Evolutionary conservation across 2,888 invertebrate species (phyloP).

Genomic region (Taenaris catops): DNA sequence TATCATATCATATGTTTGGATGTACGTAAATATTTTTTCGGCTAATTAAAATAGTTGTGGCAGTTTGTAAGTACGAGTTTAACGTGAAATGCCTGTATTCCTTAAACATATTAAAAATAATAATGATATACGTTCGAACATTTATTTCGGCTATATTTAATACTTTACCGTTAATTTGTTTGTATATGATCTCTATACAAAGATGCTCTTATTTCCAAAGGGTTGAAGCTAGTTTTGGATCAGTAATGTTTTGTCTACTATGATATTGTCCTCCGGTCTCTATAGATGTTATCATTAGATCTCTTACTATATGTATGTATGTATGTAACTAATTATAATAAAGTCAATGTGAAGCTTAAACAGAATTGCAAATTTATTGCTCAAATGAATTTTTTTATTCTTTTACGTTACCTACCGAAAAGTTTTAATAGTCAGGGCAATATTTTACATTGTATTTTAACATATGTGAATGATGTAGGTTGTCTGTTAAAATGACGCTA

Average conservation of each 20-base stretch:
- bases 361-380: slow-evolving; percentile 41
- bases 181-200: too few relatives aligned
- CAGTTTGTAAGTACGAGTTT: slow-evolving; percentile 15
- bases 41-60: slow-evolving; percentile 32
- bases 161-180: slow-evolving; percentile 11
- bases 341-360: slow-evolving; percentile 22
- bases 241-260: slow-evolving; percentile 8
- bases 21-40: slow-evolving; percentile 29
- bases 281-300: slow-evolving; percentile 24
- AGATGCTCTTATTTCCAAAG: too few relatives aligned
- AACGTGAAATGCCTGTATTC: slow-evolving; percentile 4
- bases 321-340: slow-evolving; percentile 24
- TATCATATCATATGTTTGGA: slow-evolving; percentile 49
- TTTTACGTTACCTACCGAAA: slow-evolving; percentile 52
- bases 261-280: slow-evolving; percentile 6
- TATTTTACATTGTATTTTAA: slow-evolving; percentile 24
- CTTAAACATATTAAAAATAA: slow-evolving; percentile 8
- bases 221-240: too few relatives aligned
- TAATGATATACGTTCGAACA: slow-evolving; percentile 8
- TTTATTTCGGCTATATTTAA: slow-evolving; percentile 6
- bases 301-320: slow-evolving; percentile 26
- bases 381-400: slow-evolving; percentile 45
- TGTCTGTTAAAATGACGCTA: slow-evolving; percentile 45
- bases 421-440: slow-evolving; percentile 38
- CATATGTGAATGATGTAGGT: slow-evolving; percentile 45